A percentile compares a stretch with the other conserved stretches of the same genome.
These are phyloP conservation scores for Tinamus guttatus DNA, from an alignment of 2,113 vertebrate species.

Conservation along the genomic window DNA sequence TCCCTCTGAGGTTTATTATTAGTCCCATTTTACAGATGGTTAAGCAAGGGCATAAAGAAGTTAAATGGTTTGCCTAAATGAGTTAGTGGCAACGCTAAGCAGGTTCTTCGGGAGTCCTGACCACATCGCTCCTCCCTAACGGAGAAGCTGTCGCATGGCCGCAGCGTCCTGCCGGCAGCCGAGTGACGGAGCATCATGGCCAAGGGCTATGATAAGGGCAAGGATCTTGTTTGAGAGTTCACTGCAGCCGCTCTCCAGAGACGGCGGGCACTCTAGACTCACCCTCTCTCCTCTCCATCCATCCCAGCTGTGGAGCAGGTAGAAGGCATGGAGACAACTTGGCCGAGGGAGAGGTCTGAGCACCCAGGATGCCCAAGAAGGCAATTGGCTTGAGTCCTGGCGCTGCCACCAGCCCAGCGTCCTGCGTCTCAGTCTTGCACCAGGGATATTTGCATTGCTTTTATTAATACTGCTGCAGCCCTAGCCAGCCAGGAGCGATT, in stretches of 20 bases:
- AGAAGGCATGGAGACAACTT: rapidly evolving
- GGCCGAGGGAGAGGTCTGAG: not conserved
- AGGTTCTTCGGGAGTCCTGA: not conserved
- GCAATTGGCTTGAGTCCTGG: not conserved
- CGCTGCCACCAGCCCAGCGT: not conserved
- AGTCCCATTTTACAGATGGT: conserved; percentile 73
- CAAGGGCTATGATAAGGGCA: not conserved
- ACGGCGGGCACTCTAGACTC: not conserved
- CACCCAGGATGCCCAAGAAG: not conserved
- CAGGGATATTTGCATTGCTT: no score
- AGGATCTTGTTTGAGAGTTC: not conserved
- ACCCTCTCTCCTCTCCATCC: rapidly evolving
- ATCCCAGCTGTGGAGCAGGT: not conserved
- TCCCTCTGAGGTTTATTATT: conserved; percentile 68
- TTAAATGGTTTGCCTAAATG: conserved; percentile 67
- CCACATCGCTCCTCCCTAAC: not conserved
- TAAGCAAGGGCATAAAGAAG: conserved; percentile 71
- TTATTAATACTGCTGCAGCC: not conserved
- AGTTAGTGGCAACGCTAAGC: conserved; percentile 56
- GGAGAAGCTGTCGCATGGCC: not conserved
- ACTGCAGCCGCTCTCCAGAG: not conserved
- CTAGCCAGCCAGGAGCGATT: not conserved
- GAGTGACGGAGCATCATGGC: not conserved
- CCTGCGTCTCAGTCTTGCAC: not conserved
- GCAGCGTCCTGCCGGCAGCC: not conserved